Percentiles rank a stretch among this genome's conserved stretches.
Evolutionary conservation across 2,888 invertebrate genomes (phyloP).

Genomic region (Aplocera efformata): DNA sequence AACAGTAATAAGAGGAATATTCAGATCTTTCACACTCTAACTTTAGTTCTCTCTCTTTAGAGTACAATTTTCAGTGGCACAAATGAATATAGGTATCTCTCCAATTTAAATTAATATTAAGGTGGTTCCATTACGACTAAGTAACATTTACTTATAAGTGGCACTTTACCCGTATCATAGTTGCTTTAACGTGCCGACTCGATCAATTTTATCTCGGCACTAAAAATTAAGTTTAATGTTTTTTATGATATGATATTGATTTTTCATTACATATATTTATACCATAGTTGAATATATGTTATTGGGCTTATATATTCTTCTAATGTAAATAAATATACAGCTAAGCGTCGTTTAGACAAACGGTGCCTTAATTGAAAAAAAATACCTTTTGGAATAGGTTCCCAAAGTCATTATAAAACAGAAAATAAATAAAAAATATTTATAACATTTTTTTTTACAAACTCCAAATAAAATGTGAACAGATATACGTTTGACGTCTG

Average conservation of each 20-base stretch:
- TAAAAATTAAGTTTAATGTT: constrained; percentile 29
- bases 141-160: constrained; percentile 63
- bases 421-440: no score
- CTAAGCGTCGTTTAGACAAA: no score
- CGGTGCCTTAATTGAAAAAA: no score
- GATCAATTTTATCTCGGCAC: constrained; percentile 19
- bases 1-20: no score
- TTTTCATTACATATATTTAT: not conserved
- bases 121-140: constrained; percentile 48
- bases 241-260: not conserved
- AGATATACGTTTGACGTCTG: no score
- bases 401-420: no score
- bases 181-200: constrained; percentile 36
- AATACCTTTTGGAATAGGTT: no score
- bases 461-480: no score
- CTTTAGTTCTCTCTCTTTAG: not conserved
- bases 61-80: constrained; percentile 3
- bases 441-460: no score
- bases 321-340: no score
- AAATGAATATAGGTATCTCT: constrained; percentile 36
- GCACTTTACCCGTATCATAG: constrained; percentile 56
- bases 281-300: no score
- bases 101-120: constrained; percentile 47
- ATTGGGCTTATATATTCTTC: no score
- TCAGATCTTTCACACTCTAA: not conserved